Evolutionary conservation across 2,113 vertebrate genomes (phyloP).

Genomic region (Dendrocopos noguchii): DNA sequence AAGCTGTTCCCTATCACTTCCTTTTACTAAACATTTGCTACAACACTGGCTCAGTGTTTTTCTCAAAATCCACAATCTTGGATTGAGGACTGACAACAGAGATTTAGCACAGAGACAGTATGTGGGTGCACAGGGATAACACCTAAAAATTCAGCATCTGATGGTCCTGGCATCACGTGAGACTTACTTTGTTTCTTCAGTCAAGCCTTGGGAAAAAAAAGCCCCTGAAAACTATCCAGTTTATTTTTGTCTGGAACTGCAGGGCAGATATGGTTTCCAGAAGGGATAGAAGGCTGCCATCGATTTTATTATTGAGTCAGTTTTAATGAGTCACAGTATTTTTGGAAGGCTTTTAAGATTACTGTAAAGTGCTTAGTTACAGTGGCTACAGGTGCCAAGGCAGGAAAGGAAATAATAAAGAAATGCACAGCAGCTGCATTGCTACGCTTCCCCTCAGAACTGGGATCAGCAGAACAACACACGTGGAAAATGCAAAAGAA

Average conservation of each 20-base stretch:
- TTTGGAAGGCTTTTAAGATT: conserved; percentile 73
- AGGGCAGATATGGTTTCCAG: conserved; percentile 64
- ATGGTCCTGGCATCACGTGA: background rate
- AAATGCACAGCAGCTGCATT: conserved; percentile 65
- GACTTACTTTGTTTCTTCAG: conserved; percentile 12
- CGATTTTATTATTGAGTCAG: conserved; percentile 70
- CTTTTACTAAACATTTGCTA: conserved; percentile 20
- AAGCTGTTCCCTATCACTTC: conserved; percentile 27
- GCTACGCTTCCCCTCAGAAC: conserved; percentile 56
- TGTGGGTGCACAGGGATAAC: background rate
- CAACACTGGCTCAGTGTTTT: background rate
- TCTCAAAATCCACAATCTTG: background rate
- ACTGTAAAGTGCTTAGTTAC: conserved; percentile 72
- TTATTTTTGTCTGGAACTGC: conserved; percentile 64
- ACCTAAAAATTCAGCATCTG: background rate
- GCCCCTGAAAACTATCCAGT: background rate
- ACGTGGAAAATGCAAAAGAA: conserved; percentile 36
- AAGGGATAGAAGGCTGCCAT: conserved; percentile 61
- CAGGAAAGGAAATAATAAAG: conserved; percentile 65
- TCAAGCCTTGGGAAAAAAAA: background rate
- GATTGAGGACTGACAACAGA: background rate
- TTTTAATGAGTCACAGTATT: conserved; percentile 73
- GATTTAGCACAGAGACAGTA: background rate
- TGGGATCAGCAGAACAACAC: conserved; percentile 63
- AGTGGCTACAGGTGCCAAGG: conserved; percentile 72